phyloP scores from a whole-genome alignment of 2,797 vertebrate species.

The Mormyrus hasselquistii region DNA sequence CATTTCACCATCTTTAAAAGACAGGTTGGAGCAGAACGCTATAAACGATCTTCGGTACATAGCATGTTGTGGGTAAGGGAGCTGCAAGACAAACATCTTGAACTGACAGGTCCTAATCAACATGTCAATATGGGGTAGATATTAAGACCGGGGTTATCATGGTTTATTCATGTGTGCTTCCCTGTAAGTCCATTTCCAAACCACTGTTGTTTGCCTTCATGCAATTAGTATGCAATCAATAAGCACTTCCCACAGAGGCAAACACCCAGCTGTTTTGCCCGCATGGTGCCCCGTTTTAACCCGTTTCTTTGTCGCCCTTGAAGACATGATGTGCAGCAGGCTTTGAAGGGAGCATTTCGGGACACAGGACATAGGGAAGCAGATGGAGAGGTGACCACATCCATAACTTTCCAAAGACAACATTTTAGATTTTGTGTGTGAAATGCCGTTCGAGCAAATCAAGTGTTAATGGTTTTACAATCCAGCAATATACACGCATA shows the following conservation, averaged over 20 bases:
- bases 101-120: constrained; percentile 11
- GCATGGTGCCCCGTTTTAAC: background rate
- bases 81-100: constrained; percentile 6
- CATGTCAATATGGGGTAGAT: constrained; percentile 25
- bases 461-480: background rate
- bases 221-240: constrained; percentile 40
- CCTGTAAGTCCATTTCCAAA: constrained; percentile 19
- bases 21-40: background rate
- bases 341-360: background rate
- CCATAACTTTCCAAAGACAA: background rate
- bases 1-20: background rate
- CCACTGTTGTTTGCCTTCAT: constrained; percentile 24
- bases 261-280: constrained; percentile 9
- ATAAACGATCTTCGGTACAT: background rate
- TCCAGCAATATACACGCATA: background rate
- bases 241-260: constrained; percentile 14
- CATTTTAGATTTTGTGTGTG: background rate
- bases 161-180: constrained; percentile 36
- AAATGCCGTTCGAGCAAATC: background rate
- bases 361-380: background rate
- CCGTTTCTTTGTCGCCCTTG: background rate
- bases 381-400: background rate
- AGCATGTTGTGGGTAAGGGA: constrained; percentile 20
- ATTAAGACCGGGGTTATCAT: constrained; percentile 31
- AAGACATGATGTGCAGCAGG: background rate